phyloP scores from a whole-genome alignment of 1,140 invertebrate species.

The Meloidogyne exigua region DNA sequence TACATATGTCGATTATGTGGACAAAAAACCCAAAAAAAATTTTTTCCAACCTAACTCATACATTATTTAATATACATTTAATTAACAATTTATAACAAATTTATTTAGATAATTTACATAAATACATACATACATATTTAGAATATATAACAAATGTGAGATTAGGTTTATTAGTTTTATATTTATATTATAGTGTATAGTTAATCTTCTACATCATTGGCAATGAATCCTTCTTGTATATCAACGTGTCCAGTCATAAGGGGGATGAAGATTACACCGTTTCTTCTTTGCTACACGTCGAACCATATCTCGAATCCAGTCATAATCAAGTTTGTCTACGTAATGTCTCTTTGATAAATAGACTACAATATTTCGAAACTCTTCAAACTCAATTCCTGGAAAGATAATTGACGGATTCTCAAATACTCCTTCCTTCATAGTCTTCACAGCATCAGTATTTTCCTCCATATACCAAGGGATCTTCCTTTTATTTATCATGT shows the following conservation, averaged over 20 bases:
- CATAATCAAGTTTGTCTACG: constrained; percentile 45
- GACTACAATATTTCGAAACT: constrained; percentile 32
- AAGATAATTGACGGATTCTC: neutral
- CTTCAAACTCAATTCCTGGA: constrained; percentile 9
- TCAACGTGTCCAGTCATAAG: constrained; percentile 29
- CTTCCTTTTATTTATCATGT: constrained; percentile 36
- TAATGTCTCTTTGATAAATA: constrained; percentile 43
- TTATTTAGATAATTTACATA: too few relatives aligned
- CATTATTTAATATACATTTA: too few relatives aligned
- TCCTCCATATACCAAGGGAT: constrained; percentile 27
- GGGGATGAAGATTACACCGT: constrained; percentile 14
- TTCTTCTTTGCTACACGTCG: constrained; percentile 23
- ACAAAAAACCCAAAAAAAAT: too few relatives aligned
- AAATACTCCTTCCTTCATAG: constrained; percentile 14
- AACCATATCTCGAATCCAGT: constrained; percentile 47
- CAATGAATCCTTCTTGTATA: neutral
- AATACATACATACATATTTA: too few relatives aligned
- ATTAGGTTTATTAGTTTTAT: too few relatives aligned
- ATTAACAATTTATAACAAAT: too few relatives aligned
- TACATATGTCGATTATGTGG: too few relatives aligned
- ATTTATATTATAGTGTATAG: too few relatives aligned
- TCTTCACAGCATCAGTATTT: neutral
- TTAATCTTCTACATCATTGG: too few relatives aligned
- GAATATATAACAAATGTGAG: too few relatives aligned
- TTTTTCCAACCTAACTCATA: too few relatives aligned